Evolutionary conservation across 2,113 vertebrate species (phyloP).

Genomic region (Oxyruncus cristatus): DNA sequence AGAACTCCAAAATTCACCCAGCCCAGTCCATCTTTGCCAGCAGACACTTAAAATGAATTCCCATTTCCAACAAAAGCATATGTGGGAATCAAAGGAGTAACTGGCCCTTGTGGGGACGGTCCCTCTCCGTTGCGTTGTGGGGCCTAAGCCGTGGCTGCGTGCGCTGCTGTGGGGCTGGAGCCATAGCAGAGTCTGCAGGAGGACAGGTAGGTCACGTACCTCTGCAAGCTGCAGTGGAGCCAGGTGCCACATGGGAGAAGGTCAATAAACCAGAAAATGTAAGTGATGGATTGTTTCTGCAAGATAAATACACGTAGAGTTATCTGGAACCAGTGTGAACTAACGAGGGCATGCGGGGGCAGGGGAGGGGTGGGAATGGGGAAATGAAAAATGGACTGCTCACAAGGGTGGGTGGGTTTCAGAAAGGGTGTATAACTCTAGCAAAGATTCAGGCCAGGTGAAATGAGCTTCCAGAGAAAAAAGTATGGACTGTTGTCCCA

Average conservation of each 20-base stretch:
- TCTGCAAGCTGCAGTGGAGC: background rate
- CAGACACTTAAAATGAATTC: background rate
- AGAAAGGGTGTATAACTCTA: background rate
- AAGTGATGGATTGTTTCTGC: background rate
- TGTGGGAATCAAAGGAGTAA: background rate
- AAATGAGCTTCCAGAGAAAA: background rate
- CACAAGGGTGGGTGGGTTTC: background rate
- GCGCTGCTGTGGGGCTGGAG: background rate
- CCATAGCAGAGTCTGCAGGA: background rate
- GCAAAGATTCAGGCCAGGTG: background rate
- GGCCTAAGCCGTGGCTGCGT: background rate
- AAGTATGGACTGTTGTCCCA: background rate
- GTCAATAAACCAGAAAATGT: background rate
- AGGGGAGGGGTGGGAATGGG: background rate
- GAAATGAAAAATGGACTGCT: background rate
- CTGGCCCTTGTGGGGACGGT: background rate
- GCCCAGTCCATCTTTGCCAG: background rate
- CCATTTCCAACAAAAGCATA: background rate
- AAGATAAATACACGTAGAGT: background rate
- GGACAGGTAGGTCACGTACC: background rate
- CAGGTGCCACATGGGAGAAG: background rate
- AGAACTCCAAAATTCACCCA: background rate
- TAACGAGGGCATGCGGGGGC: background rate
- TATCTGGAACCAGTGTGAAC: background rate
- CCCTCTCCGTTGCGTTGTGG: background rate